phyloP scores from a whole-genome alignment of 1,140 invertebrate species.

The Zelostemma sp. region DNA sequence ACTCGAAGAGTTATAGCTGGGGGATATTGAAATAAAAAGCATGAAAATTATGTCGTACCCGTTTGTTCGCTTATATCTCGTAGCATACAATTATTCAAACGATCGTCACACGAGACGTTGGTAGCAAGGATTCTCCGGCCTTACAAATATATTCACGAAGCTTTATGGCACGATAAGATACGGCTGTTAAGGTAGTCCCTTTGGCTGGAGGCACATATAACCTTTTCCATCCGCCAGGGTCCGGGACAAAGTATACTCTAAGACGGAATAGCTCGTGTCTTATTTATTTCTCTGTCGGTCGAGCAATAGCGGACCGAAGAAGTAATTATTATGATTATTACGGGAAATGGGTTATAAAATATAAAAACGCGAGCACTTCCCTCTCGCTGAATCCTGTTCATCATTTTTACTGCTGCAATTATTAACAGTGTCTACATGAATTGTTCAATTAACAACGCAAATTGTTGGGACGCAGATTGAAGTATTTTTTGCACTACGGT shows the following conservation, averaged over 20 bases:
- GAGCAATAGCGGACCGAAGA: constrained; percentile 1
- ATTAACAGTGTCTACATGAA: no score
- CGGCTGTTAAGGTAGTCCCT: constrained; percentile 49
- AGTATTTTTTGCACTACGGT: not conserved
- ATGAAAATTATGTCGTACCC: constrained; percentile 47
- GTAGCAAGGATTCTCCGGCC: constrained; percentile 44
- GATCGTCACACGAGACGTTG: constrained; percentile 43
- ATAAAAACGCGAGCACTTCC: constrained; percentile 20
- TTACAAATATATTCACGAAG: constrained; percentile 47
- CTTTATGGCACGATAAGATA: constrained; percentile 47
- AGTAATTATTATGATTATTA: constrained; percentile 44
- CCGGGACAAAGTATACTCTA: constrained; percentile 37
- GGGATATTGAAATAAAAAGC: no score
- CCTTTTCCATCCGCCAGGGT: constrained; percentile 35
- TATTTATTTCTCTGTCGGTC: constrained; percentile 28
- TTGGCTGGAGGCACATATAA: constrained; percentile 27
- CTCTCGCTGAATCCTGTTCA: not conserved
- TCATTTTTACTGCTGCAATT: no score
- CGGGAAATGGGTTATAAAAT: constrained; percentile 30
- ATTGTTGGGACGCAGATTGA: no score
- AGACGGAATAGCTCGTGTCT: constrained; percentile 30
- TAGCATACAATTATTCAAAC: constrained; percentile 48
- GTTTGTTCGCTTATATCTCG: constrained; percentile 48
- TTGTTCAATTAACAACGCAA: no score
- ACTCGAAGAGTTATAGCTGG: constrained; percentile 16